Conservation (phyloP, 2,113 vertebrate genomes). For the Cynocephalus volans region DNA sequence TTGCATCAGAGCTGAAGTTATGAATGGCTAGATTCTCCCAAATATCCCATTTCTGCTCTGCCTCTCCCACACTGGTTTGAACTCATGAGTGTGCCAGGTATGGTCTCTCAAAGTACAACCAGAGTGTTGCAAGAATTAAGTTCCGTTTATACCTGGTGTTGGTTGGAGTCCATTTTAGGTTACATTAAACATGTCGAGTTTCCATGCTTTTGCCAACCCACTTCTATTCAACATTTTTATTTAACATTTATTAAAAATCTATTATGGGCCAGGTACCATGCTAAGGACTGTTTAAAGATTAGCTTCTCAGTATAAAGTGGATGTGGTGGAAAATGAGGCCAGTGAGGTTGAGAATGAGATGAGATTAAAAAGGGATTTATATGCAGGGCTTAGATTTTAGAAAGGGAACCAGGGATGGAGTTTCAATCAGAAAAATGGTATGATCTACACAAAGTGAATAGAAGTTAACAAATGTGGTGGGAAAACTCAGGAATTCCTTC, state of each 20-base stretch:
- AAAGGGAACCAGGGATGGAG: neutral
- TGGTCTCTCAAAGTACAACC: neutral
- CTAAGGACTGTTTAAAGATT: slow-evolving; percentile 14
- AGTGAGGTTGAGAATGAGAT: neutral
- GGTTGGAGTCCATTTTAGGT: slow-evolving; percentile 7
- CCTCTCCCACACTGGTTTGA: neutral
- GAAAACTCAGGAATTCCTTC: neutral
- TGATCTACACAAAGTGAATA: neutral
- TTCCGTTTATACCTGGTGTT: neutral
- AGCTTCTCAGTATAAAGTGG: neutral
- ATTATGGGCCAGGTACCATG: neutral
- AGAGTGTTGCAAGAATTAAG: neutral
- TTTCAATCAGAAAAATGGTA: slow-evolving; percentile 44
- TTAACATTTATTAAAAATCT: slow-evolving; percentile 22
- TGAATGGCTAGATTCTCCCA: slow-evolving; percentile 54
- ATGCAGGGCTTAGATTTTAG: neutral
- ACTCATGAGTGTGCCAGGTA: neutral
- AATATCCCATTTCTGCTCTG: neutral
- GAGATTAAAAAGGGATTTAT: slow-evolving; percentile 20
- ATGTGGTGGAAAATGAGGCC: neutral
- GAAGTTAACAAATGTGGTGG: neutral
- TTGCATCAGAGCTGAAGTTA: slow-evolving; percentile 7
- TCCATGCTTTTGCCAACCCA: neutral
- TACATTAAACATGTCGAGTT: neutral
- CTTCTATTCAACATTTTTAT: slow-evolving; percentile 51